phyloP scores from a whole-genome alignment of 2,888 invertebrate genomes.

The Branchellion lobata region DNA sequence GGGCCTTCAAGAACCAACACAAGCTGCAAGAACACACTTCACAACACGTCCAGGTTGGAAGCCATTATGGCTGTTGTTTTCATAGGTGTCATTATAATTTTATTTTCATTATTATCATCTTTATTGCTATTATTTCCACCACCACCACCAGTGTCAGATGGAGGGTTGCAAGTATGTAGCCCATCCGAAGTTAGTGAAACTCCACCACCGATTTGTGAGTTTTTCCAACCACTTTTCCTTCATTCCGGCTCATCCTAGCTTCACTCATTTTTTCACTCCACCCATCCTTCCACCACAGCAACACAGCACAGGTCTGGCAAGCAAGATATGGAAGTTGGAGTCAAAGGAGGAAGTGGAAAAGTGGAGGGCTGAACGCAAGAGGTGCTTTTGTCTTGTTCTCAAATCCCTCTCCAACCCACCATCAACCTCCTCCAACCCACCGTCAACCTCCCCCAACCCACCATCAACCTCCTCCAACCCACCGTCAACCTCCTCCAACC shows the following conservation, averaged over 20 bases:
- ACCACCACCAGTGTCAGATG: conserved; percentile 68
- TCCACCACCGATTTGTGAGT: conserved; percentile 73
- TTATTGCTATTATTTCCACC: neutral
- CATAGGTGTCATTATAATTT: neutral
- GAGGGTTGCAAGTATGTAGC: conserved; percentile 80
- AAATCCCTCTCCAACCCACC: too few species aligned
- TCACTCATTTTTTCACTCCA: too few species aligned
- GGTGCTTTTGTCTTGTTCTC: conserved; percentile 56
- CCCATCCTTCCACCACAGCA: conserved; percentile 63
- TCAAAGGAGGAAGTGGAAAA: conserved; percentile 79
- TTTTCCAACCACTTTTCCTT: neutral
- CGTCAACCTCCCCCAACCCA: too few species aligned
- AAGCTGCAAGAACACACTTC: conserved; percentile 70
- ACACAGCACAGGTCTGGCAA: conserved; percentile 79
- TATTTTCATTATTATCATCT: neutral
- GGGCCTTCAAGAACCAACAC: conserved; percentile 69
- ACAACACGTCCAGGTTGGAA: conserved; percentile 70
- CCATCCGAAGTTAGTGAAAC: conserved; percentile 75
- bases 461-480: too few species aligned
- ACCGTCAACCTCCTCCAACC: too few species aligned
- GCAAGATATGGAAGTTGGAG: conserved; percentile 73
- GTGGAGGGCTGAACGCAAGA: conserved; percentile 80
- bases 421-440: too few species aligned
- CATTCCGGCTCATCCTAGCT: neutral
- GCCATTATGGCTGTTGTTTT: neutral